Conservation (phyloP, 2,888 invertebrate genomes). For the Lissonota sp. region DNA sequence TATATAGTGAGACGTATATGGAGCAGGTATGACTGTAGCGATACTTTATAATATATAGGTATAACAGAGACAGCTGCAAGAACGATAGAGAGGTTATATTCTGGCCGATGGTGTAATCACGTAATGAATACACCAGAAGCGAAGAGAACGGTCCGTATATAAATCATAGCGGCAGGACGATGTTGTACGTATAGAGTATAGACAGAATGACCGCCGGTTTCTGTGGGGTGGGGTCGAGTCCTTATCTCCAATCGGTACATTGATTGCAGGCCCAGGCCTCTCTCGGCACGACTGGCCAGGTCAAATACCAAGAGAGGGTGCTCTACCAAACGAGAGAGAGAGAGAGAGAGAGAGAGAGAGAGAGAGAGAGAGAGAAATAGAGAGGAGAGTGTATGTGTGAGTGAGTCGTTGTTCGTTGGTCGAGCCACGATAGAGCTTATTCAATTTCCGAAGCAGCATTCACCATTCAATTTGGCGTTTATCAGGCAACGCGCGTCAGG, state of each 20-base stretch:
- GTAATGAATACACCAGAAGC: conserved; percentile 79
- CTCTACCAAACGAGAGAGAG: not conserved
- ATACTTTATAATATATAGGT: conserved; percentile 1
- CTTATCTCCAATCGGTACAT: conserved; percentile 82
- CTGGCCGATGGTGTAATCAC: conserved; percentile 75
- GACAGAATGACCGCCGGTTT: conserved; percentile 71
- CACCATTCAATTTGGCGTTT: conserved; percentile 81
- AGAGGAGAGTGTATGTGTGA: not conserved
- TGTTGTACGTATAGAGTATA: conserved; percentile 45
- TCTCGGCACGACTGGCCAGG: conserved; percentile 70
- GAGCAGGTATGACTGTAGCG: not conserved
- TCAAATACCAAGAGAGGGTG: conserved; percentile 73
- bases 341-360: conserved; percentile 8
- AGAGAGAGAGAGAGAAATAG: conserved; percentile 7
- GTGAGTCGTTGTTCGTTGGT: conserved; percentile 52
- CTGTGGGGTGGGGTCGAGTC: conserved; percentile 74
- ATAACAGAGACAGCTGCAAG: not conserved
- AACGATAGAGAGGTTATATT: conserved; percentile 20
- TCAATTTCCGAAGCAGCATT: conserved; percentile 82
- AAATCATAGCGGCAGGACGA: conserved; percentile 74
- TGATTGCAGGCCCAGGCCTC: conserved; percentile 76
- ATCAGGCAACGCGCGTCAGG: conserved; percentile 76
- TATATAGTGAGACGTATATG: conserved; percentile 16
- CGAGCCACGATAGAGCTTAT: conserved; percentile 79
- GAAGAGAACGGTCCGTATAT: conserved; percentile 78